Conservation (phyloP, 1,140 invertebrate genomes). For the Maniola jurtina region DNA sequence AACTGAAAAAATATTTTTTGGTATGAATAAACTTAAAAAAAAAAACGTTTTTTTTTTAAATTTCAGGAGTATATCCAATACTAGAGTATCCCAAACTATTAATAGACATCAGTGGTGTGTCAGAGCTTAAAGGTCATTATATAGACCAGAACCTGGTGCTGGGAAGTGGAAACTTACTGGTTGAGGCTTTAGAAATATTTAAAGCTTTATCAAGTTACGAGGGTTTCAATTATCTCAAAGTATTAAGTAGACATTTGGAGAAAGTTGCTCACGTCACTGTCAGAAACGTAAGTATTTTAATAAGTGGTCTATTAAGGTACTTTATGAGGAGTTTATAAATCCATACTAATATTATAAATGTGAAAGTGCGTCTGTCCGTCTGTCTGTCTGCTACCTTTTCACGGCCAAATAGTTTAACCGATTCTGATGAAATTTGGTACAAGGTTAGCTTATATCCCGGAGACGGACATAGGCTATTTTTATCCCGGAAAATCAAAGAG, state of each 20-base stretch:
- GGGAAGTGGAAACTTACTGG: slow-evolving; percentile 80
- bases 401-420: too few species aligned
- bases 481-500: too few species aligned
- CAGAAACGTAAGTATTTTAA: slow-evolving; percentile 80
- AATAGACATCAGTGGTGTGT: slow-evolving; percentile 84
- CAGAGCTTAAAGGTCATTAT: slow-evolving; percentile 80
- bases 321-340: too few species aligned
- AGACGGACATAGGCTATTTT: too few species aligned
- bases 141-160: slow-evolving; percentile 69
- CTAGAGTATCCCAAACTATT: slow-evolving; percentile 71
- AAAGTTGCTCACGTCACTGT: slow-evolving; percentile 85
- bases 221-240: slow-evolving; percentile 59
- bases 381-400: too few species aligned
- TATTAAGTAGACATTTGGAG: slow-evolving; percentile 79
- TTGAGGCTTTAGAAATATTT: slow-evolving; percentile 79
- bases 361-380: too few species aligned
- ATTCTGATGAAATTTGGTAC: too few species aligned
- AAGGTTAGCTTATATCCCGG: too few species aligned
- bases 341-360: too few species aligned
- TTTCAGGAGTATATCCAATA: slow-evolving; percentile 53
- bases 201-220: slow-evolving; percentile 52
- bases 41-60: not conserved
- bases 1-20: not conserved
- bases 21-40: not conserved
- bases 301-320: too few species aligned